Percentiles rank a stretch among this genome's conserved stretches.
These are phyloP conservation scores for Pogoniulus pusillus DNA, from an alignment of 2,797 vertebrate genomes.

Conservation along the genomic window DNA sequence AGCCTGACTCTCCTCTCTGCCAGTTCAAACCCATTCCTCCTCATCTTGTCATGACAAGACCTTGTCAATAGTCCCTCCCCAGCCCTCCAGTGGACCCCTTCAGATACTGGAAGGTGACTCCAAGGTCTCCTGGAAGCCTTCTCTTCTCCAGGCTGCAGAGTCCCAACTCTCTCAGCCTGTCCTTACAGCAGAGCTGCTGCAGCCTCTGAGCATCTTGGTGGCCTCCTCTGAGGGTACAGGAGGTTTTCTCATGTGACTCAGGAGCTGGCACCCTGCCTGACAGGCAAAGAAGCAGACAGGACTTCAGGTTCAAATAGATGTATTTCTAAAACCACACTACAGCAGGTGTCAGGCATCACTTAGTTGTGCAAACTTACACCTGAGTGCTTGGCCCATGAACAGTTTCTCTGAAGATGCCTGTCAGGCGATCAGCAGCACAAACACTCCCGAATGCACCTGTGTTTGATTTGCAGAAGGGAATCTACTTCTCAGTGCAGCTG, in stretches of 20 bases:
- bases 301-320: neutral
- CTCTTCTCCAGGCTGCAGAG: too few species aligned
- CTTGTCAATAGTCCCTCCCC: too few species aligned
- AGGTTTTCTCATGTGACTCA: neutral
- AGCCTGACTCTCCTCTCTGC: too few species aligned
- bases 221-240: neutral
- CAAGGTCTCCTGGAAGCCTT: too few species aligned
- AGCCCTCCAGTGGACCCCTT: too few species aligned
- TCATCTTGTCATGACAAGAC: too few species aligned
- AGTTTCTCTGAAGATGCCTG: slow-evolving; percentile 52
- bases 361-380: slow-evolving; percentile 26
- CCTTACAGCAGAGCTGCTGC: too few species aligned
- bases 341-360: slow-evolving; percentile 13
- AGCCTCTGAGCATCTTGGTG: too few species aligned
- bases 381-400: slow-evolving; percentile 38
- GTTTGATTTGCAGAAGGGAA: neutral
- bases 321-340: slow-evolving; percentile 2
- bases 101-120: too few species aligned
- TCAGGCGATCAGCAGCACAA: slow-evolving; percentile 40
- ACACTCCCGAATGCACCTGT: slow-evolving; percentile 2
- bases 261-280: neutral
- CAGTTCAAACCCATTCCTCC: too few species aligned
- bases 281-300: neutral
- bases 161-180: too few species aligned
- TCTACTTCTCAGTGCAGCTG: neutral